Evolutionary conservation across 2,888 invertebrate species (phyloP).

Genomic region (Chrysodeixis includens): DNA sequence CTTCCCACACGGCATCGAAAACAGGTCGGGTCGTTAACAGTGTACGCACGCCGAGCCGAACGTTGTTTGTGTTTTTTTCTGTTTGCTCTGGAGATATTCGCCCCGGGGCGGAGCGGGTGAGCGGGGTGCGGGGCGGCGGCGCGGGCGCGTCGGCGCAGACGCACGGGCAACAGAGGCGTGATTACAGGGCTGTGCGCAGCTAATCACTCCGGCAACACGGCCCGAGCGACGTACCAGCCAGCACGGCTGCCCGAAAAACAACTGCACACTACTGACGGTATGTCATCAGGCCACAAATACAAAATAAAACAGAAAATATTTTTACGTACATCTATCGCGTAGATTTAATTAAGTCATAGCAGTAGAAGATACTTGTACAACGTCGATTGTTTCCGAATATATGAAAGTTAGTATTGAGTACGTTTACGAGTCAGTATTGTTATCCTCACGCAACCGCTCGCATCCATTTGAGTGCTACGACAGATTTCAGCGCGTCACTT

Average conservation of each 20-base stretch:
- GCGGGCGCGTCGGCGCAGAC: constrained; percentile 81
- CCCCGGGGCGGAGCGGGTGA: constrained; percentile 68
- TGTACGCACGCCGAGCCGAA: constrained; percentile 71
- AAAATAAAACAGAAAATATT: not conserved
- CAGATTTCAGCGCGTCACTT: constrained; percentile 56
- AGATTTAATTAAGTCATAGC: not conserved
- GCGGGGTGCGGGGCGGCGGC: constrained; percentile 50
- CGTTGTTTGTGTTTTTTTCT: constrained; percentile 78
- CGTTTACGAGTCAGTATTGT: not conserved
- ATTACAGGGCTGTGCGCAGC: constrained; percentile 85
- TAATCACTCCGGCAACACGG: constrained; percentile 85
- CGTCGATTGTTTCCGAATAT: not conserved
- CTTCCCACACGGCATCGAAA: constrained; percentile 87
- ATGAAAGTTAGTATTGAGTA: not conserved
- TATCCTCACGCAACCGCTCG: not conserved
- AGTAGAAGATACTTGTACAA: not conserved
- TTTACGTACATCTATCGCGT: not conserved
- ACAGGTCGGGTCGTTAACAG: constrained; percentile 87
- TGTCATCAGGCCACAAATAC: not conserved
- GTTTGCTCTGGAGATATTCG: constrained; percentile 85
- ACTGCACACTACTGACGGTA: not conserved
- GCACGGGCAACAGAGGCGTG: constrained; percentile 85
- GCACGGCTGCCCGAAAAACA: constrained; percentile 62
- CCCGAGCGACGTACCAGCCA: constrained; percentile 60
- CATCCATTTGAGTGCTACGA: not conserved